These are phyloP conservation scores for Rhea pennata DNA, from an alignment of 2,113 vertebrate genomes.

Conservation along the genomic window DNA sequence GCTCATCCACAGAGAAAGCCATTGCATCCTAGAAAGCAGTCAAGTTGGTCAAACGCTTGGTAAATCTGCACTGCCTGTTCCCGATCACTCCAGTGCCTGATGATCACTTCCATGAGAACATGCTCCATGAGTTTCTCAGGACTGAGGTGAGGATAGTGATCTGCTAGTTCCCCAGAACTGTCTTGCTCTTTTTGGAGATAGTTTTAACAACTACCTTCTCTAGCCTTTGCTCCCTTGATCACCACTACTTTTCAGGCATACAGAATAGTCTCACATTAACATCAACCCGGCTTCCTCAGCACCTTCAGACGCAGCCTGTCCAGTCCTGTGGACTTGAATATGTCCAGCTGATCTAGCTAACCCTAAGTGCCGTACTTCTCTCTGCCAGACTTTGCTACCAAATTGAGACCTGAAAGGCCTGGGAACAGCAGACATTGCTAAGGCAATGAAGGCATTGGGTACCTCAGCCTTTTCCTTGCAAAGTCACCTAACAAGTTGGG, in stretches of 20 bases:
- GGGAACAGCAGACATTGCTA: background rate
- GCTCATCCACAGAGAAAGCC: too few species aligned
- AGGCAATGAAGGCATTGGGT: background rate
- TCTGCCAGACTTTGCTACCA: background rate
- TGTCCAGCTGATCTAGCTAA: background rate
- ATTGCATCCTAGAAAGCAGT: too few species aligned
- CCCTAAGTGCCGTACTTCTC: background rate
- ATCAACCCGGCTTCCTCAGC: background rate
- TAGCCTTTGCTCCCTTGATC: background rate
- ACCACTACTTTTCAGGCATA: background rate
- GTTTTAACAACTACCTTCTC: background rate
- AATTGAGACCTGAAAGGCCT: background rate
- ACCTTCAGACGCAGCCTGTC: background rate
- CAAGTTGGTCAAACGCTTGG: too few species aligned
- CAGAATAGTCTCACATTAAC: background rate
- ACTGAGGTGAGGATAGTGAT: too few species aligned
- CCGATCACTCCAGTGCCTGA: too few species aligned
- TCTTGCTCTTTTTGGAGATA: background rate
- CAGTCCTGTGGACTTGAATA: background rate
- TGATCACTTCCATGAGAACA: too few species aligned
- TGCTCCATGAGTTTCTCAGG: too few species aligned
- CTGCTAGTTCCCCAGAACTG: background rate
- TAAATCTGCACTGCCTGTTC: too few species aligned
- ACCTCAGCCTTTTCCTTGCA: background rate
- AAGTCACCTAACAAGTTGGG: background rate